A percentile compares a stretch with the other conserved stretches of the same genome.
phyloP scores from a whole-genome alignment of 2,888 invertebrate species.

The Embidobia sp. region DNA sequence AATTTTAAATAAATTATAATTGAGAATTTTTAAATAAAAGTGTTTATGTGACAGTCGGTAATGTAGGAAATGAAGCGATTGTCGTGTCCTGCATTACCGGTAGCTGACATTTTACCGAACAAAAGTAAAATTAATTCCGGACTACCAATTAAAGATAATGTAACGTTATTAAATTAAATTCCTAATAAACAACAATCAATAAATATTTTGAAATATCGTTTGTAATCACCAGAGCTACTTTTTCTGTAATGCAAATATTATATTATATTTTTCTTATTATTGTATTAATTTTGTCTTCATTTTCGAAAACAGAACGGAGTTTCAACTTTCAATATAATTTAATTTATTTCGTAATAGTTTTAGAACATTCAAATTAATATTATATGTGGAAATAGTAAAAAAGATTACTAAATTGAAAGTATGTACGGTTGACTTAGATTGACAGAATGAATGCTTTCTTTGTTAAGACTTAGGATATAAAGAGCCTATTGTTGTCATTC shows the following conservation, averaged over 20 bases:
- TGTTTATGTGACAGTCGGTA: constrained; percentile 27
- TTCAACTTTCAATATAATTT: too few species aligned
- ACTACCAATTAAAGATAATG: constrained; percentile 2
- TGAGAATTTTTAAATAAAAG: neutral
- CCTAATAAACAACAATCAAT: neutral
- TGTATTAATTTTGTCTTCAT: too few species aligned
- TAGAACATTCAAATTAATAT: neutral
- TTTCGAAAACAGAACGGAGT: too few species aligned
- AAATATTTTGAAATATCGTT: neutral
- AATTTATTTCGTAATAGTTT: too few species aligned
- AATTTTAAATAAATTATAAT: neutral
- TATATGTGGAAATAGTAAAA: neutral
- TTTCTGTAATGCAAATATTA: too few species aligned
- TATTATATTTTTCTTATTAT: too few species aligned
- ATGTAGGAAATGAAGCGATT: constrained; percentile 7
- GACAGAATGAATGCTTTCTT: constrained; percentile 20
- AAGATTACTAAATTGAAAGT: neutral
- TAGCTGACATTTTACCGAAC: constrained; percentile 23
- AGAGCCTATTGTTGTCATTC: constrained; percentile 21
- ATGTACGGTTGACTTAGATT: constrained; percentile 1
- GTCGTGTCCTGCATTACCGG: constrained; percentile 41
- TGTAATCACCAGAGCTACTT: too few species aligned
- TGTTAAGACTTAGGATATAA: constrained; percentile 28
- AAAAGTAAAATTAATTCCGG: neutral
- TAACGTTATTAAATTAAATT: neutral